Evolutionary conservation across 2,888 invertebrate genomes (phyloP).

Genomic region (Lycocerus yunnanus): DNA sequence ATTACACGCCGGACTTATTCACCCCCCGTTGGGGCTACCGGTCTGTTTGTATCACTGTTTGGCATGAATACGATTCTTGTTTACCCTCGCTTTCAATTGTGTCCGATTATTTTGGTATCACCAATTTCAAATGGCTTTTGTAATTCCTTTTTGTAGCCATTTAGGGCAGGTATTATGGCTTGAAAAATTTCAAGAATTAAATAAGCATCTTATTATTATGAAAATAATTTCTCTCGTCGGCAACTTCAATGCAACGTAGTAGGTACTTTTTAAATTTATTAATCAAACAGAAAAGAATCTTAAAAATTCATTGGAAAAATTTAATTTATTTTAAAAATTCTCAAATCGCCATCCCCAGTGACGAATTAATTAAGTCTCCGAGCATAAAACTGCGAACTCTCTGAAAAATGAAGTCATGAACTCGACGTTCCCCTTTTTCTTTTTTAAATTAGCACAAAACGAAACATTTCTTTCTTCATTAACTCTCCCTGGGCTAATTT

Average conservation of each 20-base stretch:
- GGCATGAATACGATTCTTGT: slow-evolving; percentile 23
- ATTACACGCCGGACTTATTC: slow-evolving; percentile 39
- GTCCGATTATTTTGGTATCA: slow-evolving; percentile 14
- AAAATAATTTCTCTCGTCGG: neutral
- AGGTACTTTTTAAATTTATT: slow-evolving; percentile 18
- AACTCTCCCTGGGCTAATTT: slow-evolving; percentile 58
- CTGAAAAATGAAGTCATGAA: slow-evolving; percentile 52
- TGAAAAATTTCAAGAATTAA: neutral
- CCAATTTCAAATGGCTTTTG: slow-evolving; percentile 8
- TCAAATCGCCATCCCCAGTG: slow-evolving; percentile 46
- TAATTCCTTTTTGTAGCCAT: neutral
- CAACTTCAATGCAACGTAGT: slow-evolving; percentile 4
- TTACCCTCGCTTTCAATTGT: slow-evolving; percentile 16
- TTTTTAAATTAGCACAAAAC: slow-evolving; percentile 57
- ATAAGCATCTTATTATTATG: neutral
- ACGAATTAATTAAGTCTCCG: slow-evolving; percentile 57
- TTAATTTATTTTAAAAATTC: slow-evolving; percentile 52
- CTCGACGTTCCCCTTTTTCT: slow-evolving; percentile 48
- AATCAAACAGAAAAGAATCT: slow-evolving; percentile 41
- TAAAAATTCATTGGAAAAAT: slow-evolving; percentile 49
- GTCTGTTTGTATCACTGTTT: slow-evolving; percentile 22
- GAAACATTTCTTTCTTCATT: slow-evolving; percentile 58
- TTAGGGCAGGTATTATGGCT: neutral
- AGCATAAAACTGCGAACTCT: slow-evolving; percentile 49
- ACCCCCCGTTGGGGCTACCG: slow-evolving; percentile 36